A percentile compares a stretch with the other conserved stretches of the same genome.
Conservation (phyloP, 2,797 vertebrate species). For the Oreonectes daqikongensis region DNA sequence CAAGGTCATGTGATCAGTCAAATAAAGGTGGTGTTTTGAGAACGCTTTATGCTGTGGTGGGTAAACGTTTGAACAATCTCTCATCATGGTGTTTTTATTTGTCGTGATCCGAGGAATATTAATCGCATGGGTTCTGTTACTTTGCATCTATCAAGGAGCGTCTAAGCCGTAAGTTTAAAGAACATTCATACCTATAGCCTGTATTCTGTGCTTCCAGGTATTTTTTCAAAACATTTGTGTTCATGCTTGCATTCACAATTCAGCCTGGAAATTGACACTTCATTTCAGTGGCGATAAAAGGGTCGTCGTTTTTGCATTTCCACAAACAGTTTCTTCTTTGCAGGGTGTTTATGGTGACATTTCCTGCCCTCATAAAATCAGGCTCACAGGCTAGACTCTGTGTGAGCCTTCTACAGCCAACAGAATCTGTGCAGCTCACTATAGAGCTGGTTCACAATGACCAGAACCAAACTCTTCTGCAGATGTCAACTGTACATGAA, state of each 20-base stretch:
- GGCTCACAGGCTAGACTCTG: constrained; percentile 68
- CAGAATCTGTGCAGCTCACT: constrained; percentile 66
- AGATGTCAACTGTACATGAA: constrained; percentile 47
- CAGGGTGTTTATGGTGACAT: constrained; percentile 65
- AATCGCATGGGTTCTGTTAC: background rate
- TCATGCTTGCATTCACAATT: too few species aligned
- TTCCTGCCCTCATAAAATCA: constrained; percentile 68
- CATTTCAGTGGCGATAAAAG: too few species aligned
- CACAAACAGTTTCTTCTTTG: background rate
- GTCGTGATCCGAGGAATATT: background rate
- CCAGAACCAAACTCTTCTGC: constrained; percentile 55
- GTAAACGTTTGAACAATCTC: background rate
- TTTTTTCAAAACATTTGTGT: too few species aligned
- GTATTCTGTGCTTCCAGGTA: background rate
- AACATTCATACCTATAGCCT: background rate
- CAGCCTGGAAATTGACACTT: too few species aligned
- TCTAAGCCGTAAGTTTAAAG: constrained; percentile 17
- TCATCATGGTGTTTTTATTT: constrained; percentile 13
- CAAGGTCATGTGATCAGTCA: background rate
- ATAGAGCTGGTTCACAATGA: constrained; percentile 57
- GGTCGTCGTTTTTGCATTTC: background rate
- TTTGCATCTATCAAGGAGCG: background rate
- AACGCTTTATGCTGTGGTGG: background rate
- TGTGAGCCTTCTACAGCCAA: constrained; percentile 66
- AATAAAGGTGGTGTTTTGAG: background rate